phyloP scores from a whole-genome alignment of 37 sponge, comb jelly and placozoan genomes.

The Aplysina aerophoba region DNA sequence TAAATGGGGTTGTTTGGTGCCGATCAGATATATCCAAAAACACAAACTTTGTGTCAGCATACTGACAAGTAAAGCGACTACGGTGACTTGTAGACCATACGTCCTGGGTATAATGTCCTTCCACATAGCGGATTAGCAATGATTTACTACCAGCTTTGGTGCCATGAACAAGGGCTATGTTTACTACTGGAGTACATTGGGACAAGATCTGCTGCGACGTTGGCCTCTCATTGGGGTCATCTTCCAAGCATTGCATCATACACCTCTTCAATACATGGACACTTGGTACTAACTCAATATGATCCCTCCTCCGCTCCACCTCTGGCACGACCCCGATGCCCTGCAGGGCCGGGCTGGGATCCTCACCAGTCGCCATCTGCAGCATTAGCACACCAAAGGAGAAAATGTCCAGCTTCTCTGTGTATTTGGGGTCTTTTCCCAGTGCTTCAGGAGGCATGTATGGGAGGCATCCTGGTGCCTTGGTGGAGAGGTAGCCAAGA shows the following conservation, averaged over 20 bases:
- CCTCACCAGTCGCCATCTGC: not conserved
- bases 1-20: no score
- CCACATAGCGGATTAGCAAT: no score
- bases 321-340: not conserved
- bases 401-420: conserved; percentile 9
- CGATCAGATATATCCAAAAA: no score
- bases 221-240: conserved; percentile 10
- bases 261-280: not conserved
- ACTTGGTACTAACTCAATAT: not conserved
- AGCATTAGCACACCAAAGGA: conserved; percentile 22
- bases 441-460: conserved; percentile 25
- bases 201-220: not conserved
- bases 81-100: no score
- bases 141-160: no score
- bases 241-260: not conserved
- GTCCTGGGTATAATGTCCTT: no score
- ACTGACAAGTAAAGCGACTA: no score
- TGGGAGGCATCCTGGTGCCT: conserved; percentile 10
- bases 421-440: not conserved
- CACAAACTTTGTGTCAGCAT: no score
- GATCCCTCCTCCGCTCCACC: not conserved
- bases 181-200: not conserved
- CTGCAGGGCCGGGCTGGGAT: not conserved
- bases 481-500: not conserved
- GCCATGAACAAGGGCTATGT: no score